Evolutionary conservation across 1,140 invertebrate genomes (phyloP), one percentile per base, ranked within the genome.

Genomic region (Drusus annulatus): DNA sequence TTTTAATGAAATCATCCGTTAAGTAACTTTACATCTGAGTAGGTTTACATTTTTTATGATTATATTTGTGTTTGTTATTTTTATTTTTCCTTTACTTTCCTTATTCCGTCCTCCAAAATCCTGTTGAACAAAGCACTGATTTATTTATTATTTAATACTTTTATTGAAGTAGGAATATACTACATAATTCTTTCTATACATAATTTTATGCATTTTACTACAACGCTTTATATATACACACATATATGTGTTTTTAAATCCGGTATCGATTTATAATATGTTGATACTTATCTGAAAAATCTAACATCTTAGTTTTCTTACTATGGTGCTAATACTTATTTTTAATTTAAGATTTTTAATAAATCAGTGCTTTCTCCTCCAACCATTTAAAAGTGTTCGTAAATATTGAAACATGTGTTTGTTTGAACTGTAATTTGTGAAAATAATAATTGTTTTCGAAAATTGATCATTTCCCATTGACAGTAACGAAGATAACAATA

Each of bases 331-430:
- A 13, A 45, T 45, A 45, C 13, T 45, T 45, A 45, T 45, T 45
- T 45, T 45, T 0, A 10, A 45, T 5, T 10, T 5, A 45, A 45
- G 36, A 45, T 45, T 45, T 45, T 60, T 23, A 19, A 19, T 60
- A 60, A 60, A 60, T 21, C 56, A 60, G 56, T 60, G 56, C 56
- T 60, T 23, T 60, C 8, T 23, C 23, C 17, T 21, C 17, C 56
- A 23, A 60, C 23, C 23, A 7, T 21, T 60, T 60, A 13, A 17
- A 60, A 21, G 23, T 60, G 56, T 60, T 60, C 23, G 56, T 60
- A 60, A 60, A 60, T 60, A 60, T 17, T 60, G 10, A 45, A 60
- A 21, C 23, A 23, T 60, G 56, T 19, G 56, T 60, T 19, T 60
- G 56, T 60, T 60, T 23, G 56, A 60, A 0, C 23, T 23, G 56